phyloP scores from a whole-genome alignment of 2,113 vertebrate species.

The Heterocephalus glaber region DNA sequence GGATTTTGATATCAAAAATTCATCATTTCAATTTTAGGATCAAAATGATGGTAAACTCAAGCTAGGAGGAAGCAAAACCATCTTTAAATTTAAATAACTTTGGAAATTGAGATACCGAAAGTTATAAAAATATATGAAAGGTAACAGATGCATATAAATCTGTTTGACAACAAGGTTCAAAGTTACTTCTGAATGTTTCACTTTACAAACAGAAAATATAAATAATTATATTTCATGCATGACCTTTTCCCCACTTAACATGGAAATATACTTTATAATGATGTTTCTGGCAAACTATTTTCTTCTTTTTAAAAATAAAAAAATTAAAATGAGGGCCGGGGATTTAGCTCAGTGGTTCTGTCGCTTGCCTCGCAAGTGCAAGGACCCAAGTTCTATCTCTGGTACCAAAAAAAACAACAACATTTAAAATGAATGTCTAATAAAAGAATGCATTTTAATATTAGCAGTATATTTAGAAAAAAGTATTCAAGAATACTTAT shows the following conservation, averaged over 20 bases:
- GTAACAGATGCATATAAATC: constrained; percentile 18
- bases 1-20: constrained; percentile 43
- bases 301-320: constrained; percentile 36
- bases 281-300: constrained; percentile 34
- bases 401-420: too few species aligned
- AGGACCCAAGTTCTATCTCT: too few species aligned
- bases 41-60: constrained; percentile 55
- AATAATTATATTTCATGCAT: constrained; percentile 42
- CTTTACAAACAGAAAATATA: constrained; percentile 67
- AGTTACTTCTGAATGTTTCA: constrained; percentile 62
- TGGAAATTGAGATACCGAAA: constrained; percentile 46
- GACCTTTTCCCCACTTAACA: not conserved
- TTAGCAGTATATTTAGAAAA: constrained; percentile 7
- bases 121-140: constrained; percentile 68
- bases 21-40: constrained; percentile 36
- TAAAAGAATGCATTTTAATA: not conserved
- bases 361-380: too few species aligned
- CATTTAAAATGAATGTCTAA: constrained; percentile 26
- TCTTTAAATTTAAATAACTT: constrained; percentile 53
- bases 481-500: not conserved
- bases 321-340: too few species aligned
- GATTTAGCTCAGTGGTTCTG: too few species aligned
- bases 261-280: constrained; percentile 17
- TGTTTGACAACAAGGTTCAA: constrained; percentile 44
- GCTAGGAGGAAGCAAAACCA: constrained; percentile 19